These are phyloP conservation scores for Tholera decimalis DNA, from an alignment of 2,888 invertebrate genomes.

Conservation along the genomic window DNA sequence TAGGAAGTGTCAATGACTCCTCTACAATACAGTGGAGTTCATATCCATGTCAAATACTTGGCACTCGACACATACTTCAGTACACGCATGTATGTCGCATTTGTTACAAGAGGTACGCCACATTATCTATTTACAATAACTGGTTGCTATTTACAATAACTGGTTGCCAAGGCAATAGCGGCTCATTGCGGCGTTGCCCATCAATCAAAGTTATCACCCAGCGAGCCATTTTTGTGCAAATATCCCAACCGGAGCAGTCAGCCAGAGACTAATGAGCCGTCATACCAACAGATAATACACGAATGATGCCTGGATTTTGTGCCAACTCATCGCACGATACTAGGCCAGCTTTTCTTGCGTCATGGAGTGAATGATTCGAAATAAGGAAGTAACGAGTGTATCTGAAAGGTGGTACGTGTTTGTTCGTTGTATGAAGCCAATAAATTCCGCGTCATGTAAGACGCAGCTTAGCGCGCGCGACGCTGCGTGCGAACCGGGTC, in stretches of 20 bases:
- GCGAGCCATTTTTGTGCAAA: constrained; percentile 56
- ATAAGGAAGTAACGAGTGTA: constrained; percentile 18
- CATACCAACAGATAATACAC: constrained; percentile 60
- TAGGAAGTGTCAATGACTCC: constrained; percentile 38
- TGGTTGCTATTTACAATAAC: constrained; percentile 15
- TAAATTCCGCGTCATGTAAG: constrained; percentile 75
- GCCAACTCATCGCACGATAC: constrained; percentile 45
- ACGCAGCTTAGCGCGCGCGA: constrained; percentile 59
- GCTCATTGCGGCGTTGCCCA: constrained; percentile 41
- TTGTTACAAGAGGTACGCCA: constrained; percentile 2
- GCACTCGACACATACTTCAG: constrained; percentile 16
- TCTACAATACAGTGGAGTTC: constrained; percentile 25
- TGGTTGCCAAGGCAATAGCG: constrained; percentile 53
- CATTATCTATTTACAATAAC: constrained; percentile 9
- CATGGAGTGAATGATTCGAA: constrained; percentile 15
- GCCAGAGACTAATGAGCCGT: constrained; percentile 62
- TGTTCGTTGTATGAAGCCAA: constrained; percentile 36
- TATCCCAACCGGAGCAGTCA: constrained; percentile 57
- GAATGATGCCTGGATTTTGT: constrained; percentile 53
- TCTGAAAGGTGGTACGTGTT: constrained; percentile 34
- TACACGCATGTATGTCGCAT: constrained; percentile 10
- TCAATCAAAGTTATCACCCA: constrained; percentile 64
- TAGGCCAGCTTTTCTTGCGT: constrained; percentile 33
- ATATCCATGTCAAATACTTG: constrained; percentile 43
- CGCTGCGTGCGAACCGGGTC: constrained; percentile 85